Evolutionary conservation across 92 coral and sea anemone genomes (phyloP).

Genomic region (Hydrozoanthus gracilis): DNA sequence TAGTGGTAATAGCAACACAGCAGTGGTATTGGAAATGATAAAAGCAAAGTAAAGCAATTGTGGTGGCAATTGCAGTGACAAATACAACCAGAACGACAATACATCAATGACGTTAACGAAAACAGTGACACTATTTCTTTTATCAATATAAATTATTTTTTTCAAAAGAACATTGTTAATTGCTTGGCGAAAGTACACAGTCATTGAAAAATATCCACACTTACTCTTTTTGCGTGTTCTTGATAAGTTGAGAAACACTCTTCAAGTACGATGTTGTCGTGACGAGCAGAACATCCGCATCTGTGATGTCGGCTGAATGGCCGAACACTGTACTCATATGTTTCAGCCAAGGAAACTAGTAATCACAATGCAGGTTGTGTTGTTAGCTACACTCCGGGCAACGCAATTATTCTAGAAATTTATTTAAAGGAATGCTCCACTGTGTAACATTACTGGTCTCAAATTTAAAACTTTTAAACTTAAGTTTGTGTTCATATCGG

Average conservation of each 20-base stretch:
- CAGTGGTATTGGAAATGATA: no score
- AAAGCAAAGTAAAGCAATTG: no score
- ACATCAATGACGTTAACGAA: no score
- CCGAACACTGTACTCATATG: constrained; percentile 86
- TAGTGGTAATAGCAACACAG: no score
- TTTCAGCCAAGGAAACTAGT: constrained; percentile 93
- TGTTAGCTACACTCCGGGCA: not conserved
- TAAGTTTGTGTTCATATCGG: no score
- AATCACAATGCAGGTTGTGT: not conserved
- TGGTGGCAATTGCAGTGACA: no score
- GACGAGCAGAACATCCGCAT: constrained; percentile 91
- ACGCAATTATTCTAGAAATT: no score
- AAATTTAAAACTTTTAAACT: no score
- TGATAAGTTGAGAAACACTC: constrained; percentile 72
- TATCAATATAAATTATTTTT: not conserved
- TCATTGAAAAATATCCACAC: constrained; percentile 13
- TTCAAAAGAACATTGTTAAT: not conserved
- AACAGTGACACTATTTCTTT: no score
- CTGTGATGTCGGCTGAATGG: constrained; percentile 78
- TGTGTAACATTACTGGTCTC: no score
- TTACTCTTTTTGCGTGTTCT: constrained; percentile 87
- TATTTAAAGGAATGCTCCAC: no score
- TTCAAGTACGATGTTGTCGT: constrained; percentile 86
- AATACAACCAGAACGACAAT: no score
- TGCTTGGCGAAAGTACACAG: not conserved